Percentiles rank a stretch among this genome's conserved stretches.
Conservation (phyloP, 2,797 vertebrate genomes). For the Pelochelys cantorii region DNA sequence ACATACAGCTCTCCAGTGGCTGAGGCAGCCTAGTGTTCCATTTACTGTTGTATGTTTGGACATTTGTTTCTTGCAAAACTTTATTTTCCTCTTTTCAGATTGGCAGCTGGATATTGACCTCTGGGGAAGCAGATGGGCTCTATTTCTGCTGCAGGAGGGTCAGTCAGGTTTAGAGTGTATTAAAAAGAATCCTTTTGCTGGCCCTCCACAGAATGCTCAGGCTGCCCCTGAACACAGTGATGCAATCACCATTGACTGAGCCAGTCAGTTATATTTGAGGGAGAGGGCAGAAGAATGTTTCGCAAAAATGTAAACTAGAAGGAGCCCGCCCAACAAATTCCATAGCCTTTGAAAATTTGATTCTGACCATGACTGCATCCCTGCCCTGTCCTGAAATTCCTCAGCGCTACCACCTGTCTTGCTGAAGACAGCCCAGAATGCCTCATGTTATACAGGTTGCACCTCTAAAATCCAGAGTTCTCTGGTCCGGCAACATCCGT, state of each 20-base stretch:
- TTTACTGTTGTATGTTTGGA: not conserved
- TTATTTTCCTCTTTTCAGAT: constrained; percentile 2
- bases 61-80: not conserved
- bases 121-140: not conserved
- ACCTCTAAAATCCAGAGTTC: no score
- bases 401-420: fast-evolving
- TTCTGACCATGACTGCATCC: not conserved
- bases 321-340: not conserved
- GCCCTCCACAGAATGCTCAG: not conserved
- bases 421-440: not conserved
- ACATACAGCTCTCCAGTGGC: not conserved
- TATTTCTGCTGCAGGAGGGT: not conserved
- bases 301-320: not conserved
- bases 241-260: not conserved
- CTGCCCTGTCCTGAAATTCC: not conserved
- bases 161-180: not conserved
- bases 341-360: not conserved
- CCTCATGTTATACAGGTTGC: not conserved
- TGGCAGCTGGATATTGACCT: fast-evolving
- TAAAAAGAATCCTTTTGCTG: constrained; percentile 25
- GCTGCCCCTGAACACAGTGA: not conserved
- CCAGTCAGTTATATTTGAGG: not conserved
- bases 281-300: not conserved
- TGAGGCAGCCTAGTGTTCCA: not conserved
- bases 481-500: no score